A percentile compares a stretch with the other conserved stretches of the same genome.
These are phyloP conservation scores for Echinometra lucunter DNA, from an alignment of 53 echinoderm and acorn worm species.

Conservation along the genomic window DNA sequence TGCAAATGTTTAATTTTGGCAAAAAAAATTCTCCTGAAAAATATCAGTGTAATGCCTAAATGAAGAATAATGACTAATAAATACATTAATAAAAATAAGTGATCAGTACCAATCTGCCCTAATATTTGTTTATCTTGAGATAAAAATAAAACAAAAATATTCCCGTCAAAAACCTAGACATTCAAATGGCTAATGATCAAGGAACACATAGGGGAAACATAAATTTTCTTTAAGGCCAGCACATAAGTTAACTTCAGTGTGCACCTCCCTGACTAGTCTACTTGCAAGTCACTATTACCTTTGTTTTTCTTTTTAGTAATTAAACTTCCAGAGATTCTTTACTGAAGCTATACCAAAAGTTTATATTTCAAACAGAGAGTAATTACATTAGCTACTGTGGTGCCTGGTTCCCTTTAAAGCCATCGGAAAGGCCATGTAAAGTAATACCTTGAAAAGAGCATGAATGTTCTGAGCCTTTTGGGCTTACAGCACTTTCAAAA, in stretches of 20 bases:
- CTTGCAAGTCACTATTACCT: background rate
- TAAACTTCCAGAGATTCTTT: background rate
- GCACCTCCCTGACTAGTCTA: background rate
- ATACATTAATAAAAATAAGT: no score
- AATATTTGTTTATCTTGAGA: background rate
- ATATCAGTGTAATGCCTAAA: no score
- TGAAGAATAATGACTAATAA: no score
- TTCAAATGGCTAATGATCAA: background rate
- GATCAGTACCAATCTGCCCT: no score
- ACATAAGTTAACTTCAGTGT: background rate
- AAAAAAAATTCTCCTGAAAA: no score
- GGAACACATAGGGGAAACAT: background rate
- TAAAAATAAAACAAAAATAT: background rate
- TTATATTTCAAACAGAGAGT: background rate
- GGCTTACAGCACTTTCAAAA: conserved; percentile 42
- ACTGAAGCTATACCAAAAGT: background rate
- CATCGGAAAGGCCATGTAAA: background rate
- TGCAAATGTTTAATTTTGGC: no score
- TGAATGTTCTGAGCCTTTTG: conserved; percentile 28
- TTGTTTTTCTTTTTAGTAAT: background rate
- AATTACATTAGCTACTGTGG: background rate
- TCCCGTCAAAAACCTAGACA: background rate
- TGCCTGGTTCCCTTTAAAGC: background rate
- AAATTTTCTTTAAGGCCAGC: background rate
- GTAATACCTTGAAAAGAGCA: conserved; percentile 15